These are phyloP conservation scores for Kradibia gibbosae DNA, from an alignment of 1,140 invertebrate species.

Conservation along the genomic window DNA sequence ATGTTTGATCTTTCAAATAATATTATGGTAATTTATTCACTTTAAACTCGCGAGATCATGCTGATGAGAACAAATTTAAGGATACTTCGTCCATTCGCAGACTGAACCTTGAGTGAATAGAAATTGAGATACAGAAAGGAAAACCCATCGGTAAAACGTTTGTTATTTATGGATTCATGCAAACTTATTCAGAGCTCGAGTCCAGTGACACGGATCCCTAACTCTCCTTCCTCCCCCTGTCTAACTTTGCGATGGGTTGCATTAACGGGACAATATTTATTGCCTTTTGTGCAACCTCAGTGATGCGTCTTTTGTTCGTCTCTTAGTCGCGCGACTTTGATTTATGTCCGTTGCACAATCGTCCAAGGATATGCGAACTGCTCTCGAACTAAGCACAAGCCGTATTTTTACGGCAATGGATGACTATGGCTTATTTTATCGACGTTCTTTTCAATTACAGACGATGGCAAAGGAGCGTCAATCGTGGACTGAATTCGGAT, in stretches of 20 bases:
- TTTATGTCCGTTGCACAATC: constrained; percentile 37
- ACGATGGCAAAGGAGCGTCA: too few species aligned
- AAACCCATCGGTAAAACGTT: neutral
- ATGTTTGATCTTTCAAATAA: too few species aligned
- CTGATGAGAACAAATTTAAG: neutral
- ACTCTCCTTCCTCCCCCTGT: neutral
- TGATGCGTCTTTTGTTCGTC: constrained; percentile 7
- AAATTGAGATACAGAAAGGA: neutral
- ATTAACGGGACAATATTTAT: constrained; percentile 4
- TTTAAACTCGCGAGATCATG: too few species aligned
- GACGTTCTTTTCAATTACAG: neutral
- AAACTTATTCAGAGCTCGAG: neutral
- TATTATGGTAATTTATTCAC: too few species aligned
- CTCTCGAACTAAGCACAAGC: neutral
- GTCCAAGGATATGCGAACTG: neutral
- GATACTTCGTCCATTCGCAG: neutral
- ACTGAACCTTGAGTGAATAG: neutral
- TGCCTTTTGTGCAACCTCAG: neutral
- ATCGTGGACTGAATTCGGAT: too few species aligned
- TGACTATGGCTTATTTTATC: neutral
- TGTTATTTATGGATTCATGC: neutral
- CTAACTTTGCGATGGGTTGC: too few species aligned
- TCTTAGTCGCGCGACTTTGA: constrained; percentile 3
- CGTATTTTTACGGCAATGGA: neutral
- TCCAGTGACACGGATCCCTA: constrained; percentile 25